Percentiles rank a stretch among this genome's conserved stretches.
phyloP scores from a whole-genome alignment of 2,888 invertebrate genomes.

The Drymonia ruficornis region DNA sequence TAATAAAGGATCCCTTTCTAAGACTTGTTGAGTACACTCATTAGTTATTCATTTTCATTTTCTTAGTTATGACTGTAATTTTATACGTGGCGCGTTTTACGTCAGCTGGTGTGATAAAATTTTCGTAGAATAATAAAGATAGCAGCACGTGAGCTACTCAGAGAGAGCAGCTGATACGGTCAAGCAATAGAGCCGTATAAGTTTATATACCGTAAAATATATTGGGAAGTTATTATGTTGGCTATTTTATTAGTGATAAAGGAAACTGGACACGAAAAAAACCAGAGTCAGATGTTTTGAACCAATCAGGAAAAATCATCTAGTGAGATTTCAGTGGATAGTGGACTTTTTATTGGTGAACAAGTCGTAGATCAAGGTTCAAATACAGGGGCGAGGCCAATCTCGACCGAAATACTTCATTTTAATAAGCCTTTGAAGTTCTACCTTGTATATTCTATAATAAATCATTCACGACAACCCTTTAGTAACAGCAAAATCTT shows the following conservation, averaged over 20 bases:
- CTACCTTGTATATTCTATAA: too few relatives aligned
- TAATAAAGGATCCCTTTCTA: slow-evolving; percentile 66
- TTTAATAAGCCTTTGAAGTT: too few relatives aligned
- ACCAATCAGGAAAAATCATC: too few relatives aligned
- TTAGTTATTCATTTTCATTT: slow-evolving; percentile 78
- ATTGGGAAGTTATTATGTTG: not conserved
- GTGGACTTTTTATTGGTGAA: too few relatives aligned
- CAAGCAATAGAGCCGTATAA: slow-evolving; percentile 27
- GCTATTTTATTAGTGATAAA: not conserved
- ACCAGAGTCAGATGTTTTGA: too few relatives aligned
- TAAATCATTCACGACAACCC: slow-evolving; percentile 8
- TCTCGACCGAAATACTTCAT: too few relatives aligned
- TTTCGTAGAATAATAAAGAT: slow-evolving; percentile 44
- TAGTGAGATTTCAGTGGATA: too few relatives aligned
- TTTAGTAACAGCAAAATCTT: slow-evolving; percentile 28
- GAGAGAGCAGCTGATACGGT: slow-evolving; percentile 32
- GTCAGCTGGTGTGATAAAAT: slow-evolving; percentile 49
- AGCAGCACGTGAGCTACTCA: slow-evolving; percentile 33
- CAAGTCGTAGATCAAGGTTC: too few relatives aligned
- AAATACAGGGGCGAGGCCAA: too few relatives aligned
- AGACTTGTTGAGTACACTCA: slow-evolving; percentile 69
- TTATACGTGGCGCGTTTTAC: slow-evolving; percentile 54
- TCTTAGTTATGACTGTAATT: slow-evolving; percentile 64
- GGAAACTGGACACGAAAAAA: not conserved
- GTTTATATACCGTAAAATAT: slow-evolving; percentile 13